Evolutionary conservation across 2,888 invertebrate species (phyloP), one percentile per base, ranked within the genome.

Genomic region (Tipula vernalis): DNA sequence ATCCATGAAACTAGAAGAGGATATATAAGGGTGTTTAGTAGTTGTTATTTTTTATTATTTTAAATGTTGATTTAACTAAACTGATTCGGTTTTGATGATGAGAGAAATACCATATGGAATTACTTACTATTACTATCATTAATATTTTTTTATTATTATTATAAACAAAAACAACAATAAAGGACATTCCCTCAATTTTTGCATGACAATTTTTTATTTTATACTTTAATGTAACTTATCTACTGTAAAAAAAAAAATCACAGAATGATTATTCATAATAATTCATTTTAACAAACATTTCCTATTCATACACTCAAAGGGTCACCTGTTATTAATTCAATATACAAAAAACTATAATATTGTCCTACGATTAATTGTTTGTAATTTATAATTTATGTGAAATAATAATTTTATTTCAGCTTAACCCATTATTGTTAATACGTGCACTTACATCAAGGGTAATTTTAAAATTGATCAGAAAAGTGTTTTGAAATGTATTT

Each of bases 51-150:
- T 83, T 83, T 83, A 84, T 39, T 84, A 41, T 84, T 84, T 84
- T 39, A 84, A 84, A 84, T 84, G 84, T 84, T 84, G 84, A 84
- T 84, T 84, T 18, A 84, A 84, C 84, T 84, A 84, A 84, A 84
- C 84, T 84, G 84, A 84, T 84, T 84, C 39, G 8, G 28, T 71
- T 71, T 71, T 71, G 71, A 71, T 71, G 71, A 41, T 84, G 84
- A 84, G 84, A 84, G 84, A 84, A 84, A 39, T n/a, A 10, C 84
- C 84, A 84, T 84, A 84, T 84, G 84, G 39, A 41, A 84, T 84
- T 84, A 71, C 28, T 8, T 71, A 71, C 10, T 8, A 2, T 71
- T 28, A 71, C 28, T 28, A 71, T 28, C 28, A 71, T 71, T 71
- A 71, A 28, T 71, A 28, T 15, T 57, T 57, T 3, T 71, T 71